These are phyloP conservation scores for Mus caroli DNA, from an alignment of 2,797 vertebrate species.

Conservation along the genomic window DNA sequence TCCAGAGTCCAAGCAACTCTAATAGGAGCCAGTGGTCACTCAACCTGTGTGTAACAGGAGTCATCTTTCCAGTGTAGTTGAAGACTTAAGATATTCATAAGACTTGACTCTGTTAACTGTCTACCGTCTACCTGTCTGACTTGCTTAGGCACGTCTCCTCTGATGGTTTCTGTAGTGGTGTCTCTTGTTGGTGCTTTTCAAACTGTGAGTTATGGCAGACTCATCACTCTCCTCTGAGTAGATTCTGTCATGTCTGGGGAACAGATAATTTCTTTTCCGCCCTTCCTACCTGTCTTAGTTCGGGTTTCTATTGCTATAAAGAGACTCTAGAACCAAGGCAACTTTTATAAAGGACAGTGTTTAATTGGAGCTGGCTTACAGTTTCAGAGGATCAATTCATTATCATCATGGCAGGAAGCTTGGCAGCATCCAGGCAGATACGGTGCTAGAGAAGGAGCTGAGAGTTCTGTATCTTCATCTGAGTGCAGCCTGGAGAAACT, in stretches of 20 bases:
- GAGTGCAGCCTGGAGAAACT: background rate
- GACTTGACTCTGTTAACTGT: background rate
- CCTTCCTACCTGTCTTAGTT: background rate
- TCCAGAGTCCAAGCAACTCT: background rate
- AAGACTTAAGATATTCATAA: background rate
- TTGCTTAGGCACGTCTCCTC: background rate
- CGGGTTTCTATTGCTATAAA: background rate
- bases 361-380: background rate
- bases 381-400: background rate
- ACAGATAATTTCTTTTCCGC: background rate
- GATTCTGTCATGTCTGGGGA: background rate
- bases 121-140: background rate
- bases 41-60: background rate
- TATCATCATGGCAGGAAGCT: background rate
- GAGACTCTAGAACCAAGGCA: background rate
- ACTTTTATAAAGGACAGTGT: background rate
- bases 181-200: background rate
- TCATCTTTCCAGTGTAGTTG: background rate
- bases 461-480: background rate
- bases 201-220: background rate
- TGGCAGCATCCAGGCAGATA: background rate
- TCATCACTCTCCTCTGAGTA: background rate
- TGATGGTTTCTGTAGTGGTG: background rate
- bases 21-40: background rate
- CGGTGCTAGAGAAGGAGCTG: background rate